A percentile compares a stretch with the other conserved stretches of the same genome.
phyloP scores from a whole-genome alignment of 1,140 invertebrate species.

The Belonocnema kinseyi region DNA sequence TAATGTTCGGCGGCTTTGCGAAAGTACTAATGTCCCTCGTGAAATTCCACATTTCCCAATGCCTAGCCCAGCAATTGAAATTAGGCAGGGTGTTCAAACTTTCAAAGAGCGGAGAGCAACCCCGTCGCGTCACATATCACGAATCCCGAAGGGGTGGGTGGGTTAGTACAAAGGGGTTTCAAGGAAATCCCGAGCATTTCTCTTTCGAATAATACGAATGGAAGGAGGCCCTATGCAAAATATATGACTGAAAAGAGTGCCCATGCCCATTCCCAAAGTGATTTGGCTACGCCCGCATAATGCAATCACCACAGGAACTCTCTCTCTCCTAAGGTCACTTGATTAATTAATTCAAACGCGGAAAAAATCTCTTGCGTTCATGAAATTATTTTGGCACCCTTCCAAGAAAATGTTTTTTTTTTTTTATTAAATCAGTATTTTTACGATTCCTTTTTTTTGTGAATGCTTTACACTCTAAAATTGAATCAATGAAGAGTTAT shows the following conservation, averaged over 20 bases:
- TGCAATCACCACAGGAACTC: too few relatives aligned
- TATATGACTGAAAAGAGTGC: neutral
- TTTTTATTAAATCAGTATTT: too few relatives aligned
- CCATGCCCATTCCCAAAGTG: too few relatives aligned
- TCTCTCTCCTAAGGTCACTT: too few relatives aligned
- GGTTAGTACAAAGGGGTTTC: neutral
- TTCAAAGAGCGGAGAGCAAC: conserved; percentile 7
- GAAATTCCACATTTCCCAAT: conserved; percentile 27
- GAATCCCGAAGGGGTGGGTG: neutral
- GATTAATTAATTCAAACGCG: too few relatives aligned
- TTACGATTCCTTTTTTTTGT: too few relatives aligned
- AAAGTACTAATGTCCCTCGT: conserved; percentile 26
- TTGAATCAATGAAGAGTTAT: too few relatives aligned
- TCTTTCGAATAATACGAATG: neutral
- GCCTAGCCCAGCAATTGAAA: conserved; percentile 9
- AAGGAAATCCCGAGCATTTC: conserved; percentile 5
- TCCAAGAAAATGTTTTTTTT: too few relatives aligned
- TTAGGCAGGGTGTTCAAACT: conserved; percentile 24
- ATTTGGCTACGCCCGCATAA: too few relatives aligned
- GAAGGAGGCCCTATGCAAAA: neutral
- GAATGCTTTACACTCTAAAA: too few relatives aligned
- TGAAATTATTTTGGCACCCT: too few relatives aligned
- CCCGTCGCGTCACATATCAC: conserved; percentile 1
- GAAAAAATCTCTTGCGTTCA: too few relatives aligned
- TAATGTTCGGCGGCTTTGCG: conserved; percentile 11